Conservation (phyloP, 2,888 invertebrate species). For the Arge pagana region DNA sequence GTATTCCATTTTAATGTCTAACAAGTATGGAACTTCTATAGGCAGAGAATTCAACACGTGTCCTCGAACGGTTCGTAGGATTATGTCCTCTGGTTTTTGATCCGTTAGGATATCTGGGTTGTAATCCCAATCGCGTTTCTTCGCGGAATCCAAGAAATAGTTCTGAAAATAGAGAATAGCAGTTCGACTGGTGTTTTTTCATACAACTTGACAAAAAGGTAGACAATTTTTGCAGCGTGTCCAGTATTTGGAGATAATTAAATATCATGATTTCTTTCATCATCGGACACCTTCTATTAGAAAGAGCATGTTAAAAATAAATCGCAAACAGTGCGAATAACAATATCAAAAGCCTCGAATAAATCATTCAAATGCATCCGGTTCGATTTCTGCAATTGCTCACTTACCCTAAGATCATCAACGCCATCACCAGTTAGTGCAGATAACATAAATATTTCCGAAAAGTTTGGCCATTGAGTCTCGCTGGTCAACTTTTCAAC, state of each 20-base stretch:
- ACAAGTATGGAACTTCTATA: constrained; percentile 84
- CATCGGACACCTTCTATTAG: neutral
- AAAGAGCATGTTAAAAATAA: constrained; percentile 7
- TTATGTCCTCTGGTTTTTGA: constrained; percentile 71
- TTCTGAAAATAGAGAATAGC: constrained; percentile 61
- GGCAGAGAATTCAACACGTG: constrained; percentile 82
- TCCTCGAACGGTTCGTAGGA: constrained; percentile 77
- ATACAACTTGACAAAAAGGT: too few species aligned
- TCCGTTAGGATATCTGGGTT: constrained; percentile 73
- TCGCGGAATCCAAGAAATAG: constrained; percentile 71
- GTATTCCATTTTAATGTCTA: constrained; percentile 71
- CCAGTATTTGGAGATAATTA: neutral
- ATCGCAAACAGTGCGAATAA: neutral
- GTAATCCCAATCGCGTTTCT: constrained; percentile 71
- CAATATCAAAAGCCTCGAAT: too few species aligned
- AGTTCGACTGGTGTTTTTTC: too few species aligned
- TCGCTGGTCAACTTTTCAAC: constrained; percentile 70
- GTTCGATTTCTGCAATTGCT: too few species aligned
- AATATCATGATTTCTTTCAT: neutral
- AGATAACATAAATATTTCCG: constrained; percentile 90
- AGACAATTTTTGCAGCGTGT: neutral
- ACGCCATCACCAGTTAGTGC: constrained; percentile 79
- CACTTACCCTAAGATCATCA: constrained; percentile 69
- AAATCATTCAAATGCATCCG: too few species aligned
- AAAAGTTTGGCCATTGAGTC: constrained; percentile 76